A percentile compares a stretch with the other conserved stretches of the same genome.
These are phyloP conservation scores for Musca domestica DNA, from an alignment of 1,140 invertebrate genomes.

Conservation along the genomic window DNA sequence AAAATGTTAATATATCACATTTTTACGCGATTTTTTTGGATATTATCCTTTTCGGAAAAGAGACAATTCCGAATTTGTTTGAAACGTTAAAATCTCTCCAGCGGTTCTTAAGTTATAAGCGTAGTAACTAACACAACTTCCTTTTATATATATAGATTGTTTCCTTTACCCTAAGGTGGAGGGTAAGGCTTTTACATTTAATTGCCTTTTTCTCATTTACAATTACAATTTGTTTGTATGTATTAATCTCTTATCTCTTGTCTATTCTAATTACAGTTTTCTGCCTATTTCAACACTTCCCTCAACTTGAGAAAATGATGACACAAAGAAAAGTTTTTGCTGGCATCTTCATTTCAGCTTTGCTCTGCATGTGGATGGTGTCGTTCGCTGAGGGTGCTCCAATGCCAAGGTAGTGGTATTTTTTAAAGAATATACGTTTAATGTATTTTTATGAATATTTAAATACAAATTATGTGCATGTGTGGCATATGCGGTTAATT, in stretches of 20 bases:
- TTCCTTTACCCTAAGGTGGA: too few species aligned
- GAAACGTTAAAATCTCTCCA: too few species aligned
- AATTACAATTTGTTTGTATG: background rate
- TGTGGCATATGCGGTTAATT: too few species aligned
- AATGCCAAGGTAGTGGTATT: slow-evolving; percentile 50
- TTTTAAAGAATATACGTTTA: background rate
- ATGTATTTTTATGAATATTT: too few species aligned
- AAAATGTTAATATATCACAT: too few species aligned
- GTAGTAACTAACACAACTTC: too few species aligned
- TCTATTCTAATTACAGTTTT: slow-evolving; percentile 7
- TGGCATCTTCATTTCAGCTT: slow-evolving; percentile 36
- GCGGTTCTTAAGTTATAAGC: too few species aligned
- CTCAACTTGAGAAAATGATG: slow-evolving; percentile 28
- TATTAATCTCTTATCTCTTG: background rate
- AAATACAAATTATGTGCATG: background rate
- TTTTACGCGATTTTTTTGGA: too few species aligned
- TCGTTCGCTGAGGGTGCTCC: slow-evolving; percentile 42
- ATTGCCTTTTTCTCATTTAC: background rate
- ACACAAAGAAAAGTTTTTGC: slow-evolving; percentile 43
- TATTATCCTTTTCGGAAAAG: too few species aligned
- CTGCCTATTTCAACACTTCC: background rate
- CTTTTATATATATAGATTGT: too few species aligned
- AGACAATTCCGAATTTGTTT: too few species aligned
- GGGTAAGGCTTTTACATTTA: too few species aligned
- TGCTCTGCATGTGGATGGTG: slow-evolving; percentile 41